phyloP scores from a whole-genome alignment of 2,113 vertebrate genomes.

The Piprites chloris region DNA sequence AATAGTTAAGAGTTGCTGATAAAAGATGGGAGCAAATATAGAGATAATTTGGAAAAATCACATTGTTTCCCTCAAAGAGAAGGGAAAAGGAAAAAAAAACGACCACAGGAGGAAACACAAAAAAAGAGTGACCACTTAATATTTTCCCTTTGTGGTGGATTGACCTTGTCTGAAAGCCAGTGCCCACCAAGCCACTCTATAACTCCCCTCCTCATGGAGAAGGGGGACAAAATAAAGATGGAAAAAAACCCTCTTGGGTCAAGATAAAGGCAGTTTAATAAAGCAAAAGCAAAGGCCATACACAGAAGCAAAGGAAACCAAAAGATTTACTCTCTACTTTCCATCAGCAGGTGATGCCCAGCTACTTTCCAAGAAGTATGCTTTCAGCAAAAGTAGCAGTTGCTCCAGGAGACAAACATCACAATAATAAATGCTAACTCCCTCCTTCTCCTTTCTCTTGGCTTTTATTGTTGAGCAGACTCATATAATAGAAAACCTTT shows the following conservation, averaged over 20 bases:
- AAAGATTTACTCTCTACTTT: not conserved
- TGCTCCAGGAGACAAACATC: not conserved
- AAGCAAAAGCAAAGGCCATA: not conserved
- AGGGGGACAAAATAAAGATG: not conserved
- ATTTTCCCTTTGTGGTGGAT: not conserved
- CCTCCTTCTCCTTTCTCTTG: not conserved
- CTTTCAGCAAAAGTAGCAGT: not conserved
- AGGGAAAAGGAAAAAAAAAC: not conserved
- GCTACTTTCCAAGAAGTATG: not conserved
- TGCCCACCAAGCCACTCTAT: not conserved
- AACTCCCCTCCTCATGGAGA: not conserved
- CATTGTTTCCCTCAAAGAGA: not conserved
- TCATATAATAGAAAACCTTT: not conserved
- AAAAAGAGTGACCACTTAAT: not conserved
- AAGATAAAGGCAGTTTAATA: not conserved
- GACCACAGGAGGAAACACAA: not conserved
- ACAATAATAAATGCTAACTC: not conserved
- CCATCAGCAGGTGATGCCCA: not conserved
- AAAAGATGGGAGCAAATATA: not conserved
- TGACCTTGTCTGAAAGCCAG: not conserved
- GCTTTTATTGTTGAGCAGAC: not conserved
- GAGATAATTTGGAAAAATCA: not conserved
- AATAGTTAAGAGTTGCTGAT: not conserved
- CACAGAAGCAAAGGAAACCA: not conserved
- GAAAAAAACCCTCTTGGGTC: not conserved